Percentiles rank a stretch among this genome's conserved stretches.
These are phyloP conservation scores for Speoplatyrhinus poulsoni DNA, from an alignment of 2,113 vertebrate genomes.

Conservation along the genomic window DNA sequence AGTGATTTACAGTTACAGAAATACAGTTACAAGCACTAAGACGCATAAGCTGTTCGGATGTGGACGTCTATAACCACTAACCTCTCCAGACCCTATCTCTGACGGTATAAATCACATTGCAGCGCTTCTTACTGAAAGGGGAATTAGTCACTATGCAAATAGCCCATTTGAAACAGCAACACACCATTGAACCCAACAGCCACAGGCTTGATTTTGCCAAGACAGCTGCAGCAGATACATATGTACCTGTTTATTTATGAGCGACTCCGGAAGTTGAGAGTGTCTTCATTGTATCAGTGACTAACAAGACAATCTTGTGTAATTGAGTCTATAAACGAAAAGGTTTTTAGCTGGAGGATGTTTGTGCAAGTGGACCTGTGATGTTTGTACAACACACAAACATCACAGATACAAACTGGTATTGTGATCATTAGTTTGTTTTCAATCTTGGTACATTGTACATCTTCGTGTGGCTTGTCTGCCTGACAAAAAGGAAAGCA, in stretches of 20 bases:
- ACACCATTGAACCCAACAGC: not conserved
- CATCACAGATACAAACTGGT: not conserved
- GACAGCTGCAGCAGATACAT: slow-evolving; percentile 37
- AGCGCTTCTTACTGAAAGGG: not conserved
- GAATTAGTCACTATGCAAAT: slow-evolving; percentile 14
- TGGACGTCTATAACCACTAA: not conserved
- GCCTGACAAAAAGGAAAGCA: no score
- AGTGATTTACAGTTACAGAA: no score
- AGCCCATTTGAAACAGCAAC: not conserved
- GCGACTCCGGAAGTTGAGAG: slow-evolving; percentile 23
- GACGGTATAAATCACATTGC: not conserved
- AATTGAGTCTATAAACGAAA: slow-evolving; percentile 25
- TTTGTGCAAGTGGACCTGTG: not conserved
- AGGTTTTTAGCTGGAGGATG: slow-evolving; percentile 40
- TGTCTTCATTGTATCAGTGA: slow-evolving; percentile 7
- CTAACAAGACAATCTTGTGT: slow-evolving; percentile 6
- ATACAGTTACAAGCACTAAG: no score
- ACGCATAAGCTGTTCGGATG: not conserved
- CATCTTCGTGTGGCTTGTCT: not conserved
- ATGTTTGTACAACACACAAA: not conserved
- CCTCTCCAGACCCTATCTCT: not conserved
- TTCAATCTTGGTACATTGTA: not conserved
- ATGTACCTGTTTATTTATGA: slow-evolving; percentile 19
- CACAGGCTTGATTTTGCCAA: not conserved
- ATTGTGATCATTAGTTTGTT: not conserved